These are phyloP conservation scores for Neosilurus mollespiculum DNA, from an alignment of 2,797 vertebrate genomes.

Conservation along the genomic window DNA sequence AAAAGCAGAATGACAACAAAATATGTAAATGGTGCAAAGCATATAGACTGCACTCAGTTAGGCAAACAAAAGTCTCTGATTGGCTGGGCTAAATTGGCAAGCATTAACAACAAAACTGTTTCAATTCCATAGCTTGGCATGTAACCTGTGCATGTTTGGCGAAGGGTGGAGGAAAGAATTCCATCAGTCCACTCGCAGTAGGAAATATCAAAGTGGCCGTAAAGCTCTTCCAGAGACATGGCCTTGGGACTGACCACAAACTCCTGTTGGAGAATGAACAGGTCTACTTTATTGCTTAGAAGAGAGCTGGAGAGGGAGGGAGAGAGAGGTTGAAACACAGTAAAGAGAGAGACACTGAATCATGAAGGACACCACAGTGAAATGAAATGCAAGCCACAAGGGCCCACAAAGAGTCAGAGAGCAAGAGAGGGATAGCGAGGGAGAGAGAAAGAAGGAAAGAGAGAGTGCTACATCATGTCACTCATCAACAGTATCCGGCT, in stretches of 20 bases:
- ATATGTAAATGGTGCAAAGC: conserved; percentile 14
- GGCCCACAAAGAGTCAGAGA: conserved; percentile 4
- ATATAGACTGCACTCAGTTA: not conserved
- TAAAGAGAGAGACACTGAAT: conserved; percentile 22
- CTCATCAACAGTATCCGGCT: conserved; percentile 37
- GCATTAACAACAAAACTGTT: not conserved
- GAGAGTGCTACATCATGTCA: conserved; percentile 3
- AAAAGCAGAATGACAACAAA: not conserved
- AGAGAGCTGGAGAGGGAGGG: not conserved
- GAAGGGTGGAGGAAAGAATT: conserved; percentile 24
- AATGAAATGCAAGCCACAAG: conserved; percentile 23
- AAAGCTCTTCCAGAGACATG: conserved; percentile 39
- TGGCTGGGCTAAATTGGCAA: not conserved
- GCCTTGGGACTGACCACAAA: conserved; percentile 44
- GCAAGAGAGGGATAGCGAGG: conserved; percentile 1
- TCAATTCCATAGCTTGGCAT: not conserved
- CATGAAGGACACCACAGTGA: conserved; percentile 11
- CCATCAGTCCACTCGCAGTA: conserved; percentile 19
- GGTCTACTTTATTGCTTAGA: conserved; percentile 16
- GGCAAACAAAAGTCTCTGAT: not conserved
- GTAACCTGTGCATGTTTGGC: conserved; percentile 39
- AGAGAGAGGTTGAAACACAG: not conserved
- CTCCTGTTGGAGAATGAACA: conserved; percentile 32
- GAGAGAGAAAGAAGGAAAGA: not conserved
- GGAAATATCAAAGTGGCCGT: conserved; percentile 32